Base-by-base conservation (phyloP, 2,888 invertebrate species). In the Mechanitis messenoides region DNA sequence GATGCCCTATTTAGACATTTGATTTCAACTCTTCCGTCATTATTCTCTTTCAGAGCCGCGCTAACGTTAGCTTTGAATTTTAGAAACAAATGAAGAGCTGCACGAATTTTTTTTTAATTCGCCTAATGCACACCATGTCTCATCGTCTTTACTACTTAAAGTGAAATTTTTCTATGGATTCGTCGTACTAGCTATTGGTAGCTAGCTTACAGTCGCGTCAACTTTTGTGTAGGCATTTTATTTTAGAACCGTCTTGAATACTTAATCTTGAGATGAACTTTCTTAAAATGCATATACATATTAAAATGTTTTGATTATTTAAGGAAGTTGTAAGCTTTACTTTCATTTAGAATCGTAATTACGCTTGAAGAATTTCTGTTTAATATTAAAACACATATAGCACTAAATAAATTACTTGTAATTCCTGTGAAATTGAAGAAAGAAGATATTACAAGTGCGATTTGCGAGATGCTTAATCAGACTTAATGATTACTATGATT, bases 401-500 rank as follows among this genome's bases (percentile, higher is more conserved):
- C 57, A 61, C 58, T 61, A 58, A 61, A 66, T 61, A 58, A 66
- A 66, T 61, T 55, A 58, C 20, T 55, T 59, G 59, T 61, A 60
- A 56, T 61, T 63, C 59, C 55, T 47, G 59, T 59, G 59, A 62
- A 57, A 65, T 63, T 59, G 59, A 58, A 65, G 61, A 79, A 81
- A 79, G 75, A 78, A 78, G 76, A 73, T 72, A 74, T 71, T 71
- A 70, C 72, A 74, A 77, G 76, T 74, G 73, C 73, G 74, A 80
- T 81, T 84, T 83, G 76, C 77, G 75, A 78, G 75, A 71, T 75
- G 74, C 76, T 81, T 83, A 81, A 83, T 85, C 81, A 82, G 82
- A 81, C 79, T 81, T 80, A 85, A 85, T 84, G 83, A 86, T 87
- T 84, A 80, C 85, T 86, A 86, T 85, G 86, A 87, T 87, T 87